Base-by-base conservation (phyloP, 2,797 vertebrate species). In the Sebastes taczanowskii region DNA sequence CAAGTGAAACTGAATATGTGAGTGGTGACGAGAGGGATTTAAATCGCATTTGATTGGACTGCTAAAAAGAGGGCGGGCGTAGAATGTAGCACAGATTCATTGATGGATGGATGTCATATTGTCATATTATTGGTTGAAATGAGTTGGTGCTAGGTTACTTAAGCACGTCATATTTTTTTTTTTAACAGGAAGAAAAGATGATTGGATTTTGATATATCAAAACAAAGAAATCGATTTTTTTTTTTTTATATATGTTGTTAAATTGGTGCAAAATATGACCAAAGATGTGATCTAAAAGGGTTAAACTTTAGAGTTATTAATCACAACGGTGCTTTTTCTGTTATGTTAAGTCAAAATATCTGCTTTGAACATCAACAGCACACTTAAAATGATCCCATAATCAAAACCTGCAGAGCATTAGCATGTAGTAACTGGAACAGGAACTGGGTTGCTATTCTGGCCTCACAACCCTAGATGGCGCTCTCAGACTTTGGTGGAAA, bases 391-490 rank as follows among this genome's bases (percentile, higher is more conserved):
- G 4, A 59, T n/a, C 18, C 6, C n/a, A 55, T n/a, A 46, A 32
- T 70, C 13, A 7, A 30, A 34, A 34, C 34, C 55, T 62, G 9
- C 27, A 23, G 1, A 6, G n/a, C 29, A 11, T 38, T 6, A 14
- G 22, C 30, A 0, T 53, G 2, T 25, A 11, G 5, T 5, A 11
- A 42, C 13, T 42, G 38, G 13, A 42, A 42, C 38, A 46, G 4
- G 9, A 27, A 32, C 34, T 20, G 13, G n/a, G 22, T 13, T 87
- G 87, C 60, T 83, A 4, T 86, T 90, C 65, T 30, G 18, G 4
- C 27, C 7, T 77, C 5, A 13, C 2, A 30, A 53, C 64, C 46
- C 90, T 90, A 94, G 93, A 88, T 92, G 92, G 91, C 79, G 11
- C 70, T 75, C 30, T 81, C 34, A 27, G 34, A 49, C 89, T 91